phyloP scores from a whole-genome alignment of 2,888 invertebrate species.

The Torymus texanus region DNA sequence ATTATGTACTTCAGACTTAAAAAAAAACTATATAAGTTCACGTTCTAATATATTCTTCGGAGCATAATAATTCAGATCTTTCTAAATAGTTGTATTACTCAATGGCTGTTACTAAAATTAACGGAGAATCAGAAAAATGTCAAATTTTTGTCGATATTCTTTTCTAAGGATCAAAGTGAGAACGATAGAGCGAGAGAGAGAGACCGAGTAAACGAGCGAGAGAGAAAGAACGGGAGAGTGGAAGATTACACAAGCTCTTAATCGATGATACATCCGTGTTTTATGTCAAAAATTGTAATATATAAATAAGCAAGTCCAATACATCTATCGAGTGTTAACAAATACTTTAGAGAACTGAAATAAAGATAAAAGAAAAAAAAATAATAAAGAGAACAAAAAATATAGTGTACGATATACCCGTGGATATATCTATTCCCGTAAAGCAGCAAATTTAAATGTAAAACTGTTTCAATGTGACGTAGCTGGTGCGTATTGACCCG shows the following conservation, averaged over 20 bases:
- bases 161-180: no score
- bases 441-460: conserved; percentile 50
- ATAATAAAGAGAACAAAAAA: conserved; percentile 21
- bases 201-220: conserved; percentile 2
- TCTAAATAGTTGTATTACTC: conserved; percentile 20
- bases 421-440: conserved; percentile 39
- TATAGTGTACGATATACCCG: conserved; percentile 35
- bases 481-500: conserved; percentile 10
- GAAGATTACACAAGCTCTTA: background rate
- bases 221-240: background rate
- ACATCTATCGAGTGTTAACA: conserved; percentile 44
- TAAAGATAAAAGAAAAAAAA: conserved; percentile 13
- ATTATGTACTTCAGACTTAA: no score
- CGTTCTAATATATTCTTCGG: conserved; percentile 2
- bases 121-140: conserved; percentile 7
- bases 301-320: conserved; percentile 42
- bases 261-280: conserved; percentile 40
- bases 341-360: conserved; percentile 37
- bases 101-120: conserved; percentile 40
- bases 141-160: conserved; percentile 12
- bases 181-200: conserved; percentile 7
- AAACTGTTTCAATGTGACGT: conserved; percentile 53
- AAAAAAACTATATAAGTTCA: no score
- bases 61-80: conserved; percentile 15
- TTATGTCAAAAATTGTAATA: conserved; percentile 49